A percentile compares a stretch with the other conserved stretches of the same genome.
Conservation (phyloP, 2,113 vertebrate genomes). For the Guaruba guarouba region DNA sequence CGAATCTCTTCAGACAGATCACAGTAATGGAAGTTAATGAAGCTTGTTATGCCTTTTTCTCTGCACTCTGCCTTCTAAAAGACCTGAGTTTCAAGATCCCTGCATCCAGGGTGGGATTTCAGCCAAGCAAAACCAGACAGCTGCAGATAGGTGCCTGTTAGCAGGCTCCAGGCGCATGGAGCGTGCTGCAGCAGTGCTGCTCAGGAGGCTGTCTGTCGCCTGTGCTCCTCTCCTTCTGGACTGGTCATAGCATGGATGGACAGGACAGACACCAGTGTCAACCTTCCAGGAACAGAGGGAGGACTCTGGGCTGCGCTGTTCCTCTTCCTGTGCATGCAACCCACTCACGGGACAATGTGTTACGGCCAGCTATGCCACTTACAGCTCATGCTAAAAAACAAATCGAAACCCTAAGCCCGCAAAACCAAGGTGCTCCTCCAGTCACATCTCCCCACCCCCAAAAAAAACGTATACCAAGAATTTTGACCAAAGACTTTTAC, state of each 20-base stretch:
- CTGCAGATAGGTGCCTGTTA: neutral
- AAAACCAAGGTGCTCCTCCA: neutral
- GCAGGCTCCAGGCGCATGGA: neutral
- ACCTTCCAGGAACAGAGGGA: neutral
- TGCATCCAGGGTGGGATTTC: neutral
- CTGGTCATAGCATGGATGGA: neutral
- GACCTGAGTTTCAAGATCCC: neutral
- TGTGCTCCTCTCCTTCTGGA: no score
- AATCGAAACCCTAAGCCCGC: neutral
- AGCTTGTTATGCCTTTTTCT: neutral
- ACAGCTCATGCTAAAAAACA: neutral
- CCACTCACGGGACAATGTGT: no score
- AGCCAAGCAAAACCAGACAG: neutral
- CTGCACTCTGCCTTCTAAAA: neutral
- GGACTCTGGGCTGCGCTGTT: neutral
- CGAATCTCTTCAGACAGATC: neutral
- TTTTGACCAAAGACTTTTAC: neutral
- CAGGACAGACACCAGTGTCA: neutral
- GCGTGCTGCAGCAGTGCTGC: accelerated
- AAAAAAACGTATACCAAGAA: neutral
- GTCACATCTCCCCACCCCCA: neutral
- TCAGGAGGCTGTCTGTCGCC: no score
- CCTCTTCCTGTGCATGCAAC: neutral
- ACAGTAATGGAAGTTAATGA: neutral
- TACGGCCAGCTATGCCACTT: neutral